Base-by-base conservation (phyloP, 2,797 vertebrate genomes). In the Crenichthys baileyi region DNA sequence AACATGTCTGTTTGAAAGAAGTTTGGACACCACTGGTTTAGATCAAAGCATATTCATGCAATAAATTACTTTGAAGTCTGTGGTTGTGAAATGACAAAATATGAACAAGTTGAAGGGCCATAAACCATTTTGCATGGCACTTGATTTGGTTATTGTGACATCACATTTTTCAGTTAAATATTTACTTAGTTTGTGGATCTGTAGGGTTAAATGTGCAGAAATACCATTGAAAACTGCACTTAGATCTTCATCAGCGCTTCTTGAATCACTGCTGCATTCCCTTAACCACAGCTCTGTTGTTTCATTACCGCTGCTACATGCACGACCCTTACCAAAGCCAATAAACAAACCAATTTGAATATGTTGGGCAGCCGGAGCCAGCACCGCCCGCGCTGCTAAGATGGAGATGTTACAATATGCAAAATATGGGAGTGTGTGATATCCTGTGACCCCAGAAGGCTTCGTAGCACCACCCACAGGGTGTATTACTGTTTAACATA, bases 321-420 rank as follows among this genome's bases (percentile, higher is more conserved):
- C 68, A 0, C 72, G 74, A 89, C 87, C 84, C 81, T 74, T 20
- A 81, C 85, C 88, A 86, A 87, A 90, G 88, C 90, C 91, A 92
- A 91, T 91, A 91, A 93, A 90, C 90, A 91, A 91, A 87, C 41
- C 82, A 76, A 92, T 92, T 91, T 93, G 79, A 86, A 91, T 84
- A 80, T 67, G 76, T 65, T 29, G 79, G 73, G 22, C 83, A 74
- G 79, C 58, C 58, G 3, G 51, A 60, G 79, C 80, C 18, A 31
- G 53, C 83, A 44, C 72, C 7, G 50, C 3, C 74, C 7, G 50
- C 2, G 71, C 82, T 80, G 73, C 80, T 18, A 78, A 85, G 86
- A 89, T 78, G 78, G 82, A 88, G 86, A 88, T 75, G 88, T 92
- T 91, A 91, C 91, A 93, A 83, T 90, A 87, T 90, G 89, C 83